Percentiles rank a stretch among this genome's conserved stretches.
Conservation (phyloP, 2,797 vertebrate genomes). For the Decapterus maruadsi region DNA sequence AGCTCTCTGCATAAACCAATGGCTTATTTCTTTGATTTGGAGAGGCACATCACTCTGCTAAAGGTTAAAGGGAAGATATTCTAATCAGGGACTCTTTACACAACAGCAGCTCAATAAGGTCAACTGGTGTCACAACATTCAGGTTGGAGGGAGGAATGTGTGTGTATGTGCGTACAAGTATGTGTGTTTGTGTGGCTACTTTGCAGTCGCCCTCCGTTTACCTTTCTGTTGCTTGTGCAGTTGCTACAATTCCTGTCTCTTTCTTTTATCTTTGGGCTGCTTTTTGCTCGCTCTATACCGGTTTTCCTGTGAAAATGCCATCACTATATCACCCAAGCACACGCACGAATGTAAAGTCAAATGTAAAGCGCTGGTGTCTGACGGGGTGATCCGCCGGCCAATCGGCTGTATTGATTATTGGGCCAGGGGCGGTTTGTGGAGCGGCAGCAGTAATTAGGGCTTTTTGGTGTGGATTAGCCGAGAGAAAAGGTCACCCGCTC, state of each 20-base stretch:
- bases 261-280: neutral
- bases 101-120: slow-evolving; percentile 91
- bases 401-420: slow-evolving; percentile 98
- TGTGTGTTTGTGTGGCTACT: slow-evolving; percentile 38
- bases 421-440: slow-evolving; percentile 89
- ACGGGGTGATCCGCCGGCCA: slow-evolving; percentile 92
- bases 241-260: slow-evolving; percentile 5
- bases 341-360: slow-evolving; percentile 51
- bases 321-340: slow-evolving; percentile 1
- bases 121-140: slow-evolving; percentile 87
- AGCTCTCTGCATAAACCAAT: slow-evolving; percentile 68
- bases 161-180: slow-evolving; percentile 44
- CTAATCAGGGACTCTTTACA: slow-evolving; percentile 88
- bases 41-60: slow-evolving; percentile 71
- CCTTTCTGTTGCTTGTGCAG: slow-evolving; percentile 20
- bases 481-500: slow-evolving; percentile 98
- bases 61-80: slow-evolving; percentile 85
- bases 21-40: slow-evolving; percentile 69
- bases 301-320: slow-evolving; percentile 24
- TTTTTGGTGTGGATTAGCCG: slow-evolving; percentile 97
- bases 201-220: slow-evolving; percentile 32
- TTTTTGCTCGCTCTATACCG: slow-evolving; percentile 5
- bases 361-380: slow-evolving; percentile 82
- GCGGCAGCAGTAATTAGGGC: slow-evolving; percentile 98
- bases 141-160: slow-evolving; percentile 61